phyloP scores from a whole-genome alignment of 2,113 vertebrate genomes.

The Piaya cayana region DNA sequence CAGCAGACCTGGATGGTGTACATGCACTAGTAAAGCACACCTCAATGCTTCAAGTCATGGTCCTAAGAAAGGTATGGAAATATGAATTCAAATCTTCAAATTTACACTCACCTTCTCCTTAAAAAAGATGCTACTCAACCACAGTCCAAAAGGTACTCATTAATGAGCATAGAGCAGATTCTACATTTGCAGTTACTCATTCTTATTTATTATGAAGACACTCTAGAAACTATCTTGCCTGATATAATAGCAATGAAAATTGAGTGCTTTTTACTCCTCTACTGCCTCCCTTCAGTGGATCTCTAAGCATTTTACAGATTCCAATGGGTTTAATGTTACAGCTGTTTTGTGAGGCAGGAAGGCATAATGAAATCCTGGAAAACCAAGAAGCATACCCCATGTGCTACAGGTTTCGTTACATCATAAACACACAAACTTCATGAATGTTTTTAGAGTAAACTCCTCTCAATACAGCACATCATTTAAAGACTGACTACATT shows the following conservation, averaged over 20 bases:
- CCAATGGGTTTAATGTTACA: constrained; percentile 31
- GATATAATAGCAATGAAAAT: constrained; percentile 9
- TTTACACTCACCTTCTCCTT: background rate
- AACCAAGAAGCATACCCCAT: background rate
- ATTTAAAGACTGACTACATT: background rate
- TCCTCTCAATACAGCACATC: background rate
- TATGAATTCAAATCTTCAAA: background rate
- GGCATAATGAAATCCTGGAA: constrained; percentile 21
- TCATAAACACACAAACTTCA: background rate
- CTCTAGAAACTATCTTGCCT: background rate
- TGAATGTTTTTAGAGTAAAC: background rate
- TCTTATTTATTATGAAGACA: constrained; percentile 15
- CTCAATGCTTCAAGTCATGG: background rate
- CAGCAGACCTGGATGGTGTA: background rate
- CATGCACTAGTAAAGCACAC: background rate
- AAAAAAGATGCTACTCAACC: background rate
- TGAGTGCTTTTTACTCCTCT: constrained; percentile 39
- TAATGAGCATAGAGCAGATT: background rate
- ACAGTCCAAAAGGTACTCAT: background rate
- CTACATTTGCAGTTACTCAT: constrained; percentile 34
- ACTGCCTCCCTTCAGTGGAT: constrained; percentile 20
- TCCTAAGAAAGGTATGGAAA: background rate
- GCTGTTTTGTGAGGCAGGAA: constrained; percentile 39
- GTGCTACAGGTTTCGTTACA: constrained; percentile 6
- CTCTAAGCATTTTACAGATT: constrained; percentile 54